Base-by-base conservation (phyloP, 2,888 invertebrate genomes). In the Latheticus oryzae region DNA sequence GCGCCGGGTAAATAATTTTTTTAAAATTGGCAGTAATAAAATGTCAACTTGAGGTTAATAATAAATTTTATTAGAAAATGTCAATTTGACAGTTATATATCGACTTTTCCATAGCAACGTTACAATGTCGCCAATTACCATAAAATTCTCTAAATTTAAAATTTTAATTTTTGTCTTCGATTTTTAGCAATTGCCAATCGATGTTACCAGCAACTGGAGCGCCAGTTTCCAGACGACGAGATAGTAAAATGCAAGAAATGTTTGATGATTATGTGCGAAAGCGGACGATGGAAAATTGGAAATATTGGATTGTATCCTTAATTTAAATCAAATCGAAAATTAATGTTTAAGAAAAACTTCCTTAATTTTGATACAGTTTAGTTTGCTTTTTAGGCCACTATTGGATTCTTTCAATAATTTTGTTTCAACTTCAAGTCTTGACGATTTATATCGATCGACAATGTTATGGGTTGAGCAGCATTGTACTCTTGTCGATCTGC, bases 311-410 rank as follows among this genome's bases (percentile, higher is more conserved):
- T 83, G 96, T 96, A 94, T 89, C 87, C 88, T 88, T 87, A 84
- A 8, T 16, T 54, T 7, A 3, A 1, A n/a, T 37, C 23, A 1
- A 8, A 84, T 89, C 76, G 89, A 90, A 73, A 95, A 95, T 80
- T 97, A 97, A 97, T 97, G 95, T 82, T 97, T 96, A 82, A 97
- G 96, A 95, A 94, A 97, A 83, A 96, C 96, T 94, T 89, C 87
- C 88, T 88, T 87, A 84, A 8, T 16, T 51, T 53, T 40, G 5
- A 70, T 63, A 70, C 82, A 96, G 95, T 93, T 97, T 77, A 95
- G 96, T 80, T 86, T 95, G 66, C 88, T 97, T 70, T 87, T 95
- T 74, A 90, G 92, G 71, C 93, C 95, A 24, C 81, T 97, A 69
- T 86, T 97, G 79, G 89, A 90, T 70, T 92, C 96, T 5, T 97